Percentiles rank a stretch among this genome's conserved stretches.
These are phyloP conservation scores for Acanthaster planci DNA, from an alignment of 35 echinoderm and acorn worm genomes.

Conservation along the genomic window DNA sequence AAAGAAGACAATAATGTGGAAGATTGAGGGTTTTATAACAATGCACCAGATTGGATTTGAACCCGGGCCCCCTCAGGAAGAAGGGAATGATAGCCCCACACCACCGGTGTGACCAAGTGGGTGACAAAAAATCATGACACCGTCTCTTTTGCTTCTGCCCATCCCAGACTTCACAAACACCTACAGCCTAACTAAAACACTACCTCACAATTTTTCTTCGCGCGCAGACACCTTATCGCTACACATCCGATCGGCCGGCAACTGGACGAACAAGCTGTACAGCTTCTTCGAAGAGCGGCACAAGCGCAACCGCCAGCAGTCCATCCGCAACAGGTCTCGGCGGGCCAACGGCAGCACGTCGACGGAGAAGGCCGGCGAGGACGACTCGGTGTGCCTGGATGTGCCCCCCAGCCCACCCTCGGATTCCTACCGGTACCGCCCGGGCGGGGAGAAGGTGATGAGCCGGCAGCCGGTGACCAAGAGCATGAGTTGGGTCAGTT, in stretches of 20 bases:
- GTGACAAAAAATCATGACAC: no score
- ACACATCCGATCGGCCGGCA: slow-evolving; percentile 90
- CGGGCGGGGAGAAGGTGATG: background rate
- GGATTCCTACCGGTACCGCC: background rate
- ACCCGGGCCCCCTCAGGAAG: no score
- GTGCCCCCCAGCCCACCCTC: slow-evolving; percentile 9
- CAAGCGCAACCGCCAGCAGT: slow-evolving; percentile 50
- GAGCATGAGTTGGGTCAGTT: slow-evolving; percentile 12
- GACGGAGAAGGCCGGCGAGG: slow-evolving; percentile 23
- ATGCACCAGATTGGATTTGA: no score
- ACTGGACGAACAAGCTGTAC: slow-evolving; percentile 90
- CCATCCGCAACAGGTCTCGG: background rate
- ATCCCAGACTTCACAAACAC: no score
- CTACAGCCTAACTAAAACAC: no score
- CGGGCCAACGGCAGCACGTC: slow-evolving; percentile 33
- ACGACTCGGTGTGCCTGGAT: slow-evolving; percentile 36
- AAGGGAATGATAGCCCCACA: no score
- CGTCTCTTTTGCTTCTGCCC: no score
- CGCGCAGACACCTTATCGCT: slow-evolving; percentile 70
- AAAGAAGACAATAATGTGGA: no score
- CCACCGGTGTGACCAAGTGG: no score
- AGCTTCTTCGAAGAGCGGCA: slow-evolving; percentile 76
- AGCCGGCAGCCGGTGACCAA: slow-evolving; percentile 1
- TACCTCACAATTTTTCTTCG: no score
- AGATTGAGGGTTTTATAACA: no score